Base-by-base conservation (phyloP, 2,888 invertebrate genomes). In the Rhimphoctona megacephalus region DNA sequence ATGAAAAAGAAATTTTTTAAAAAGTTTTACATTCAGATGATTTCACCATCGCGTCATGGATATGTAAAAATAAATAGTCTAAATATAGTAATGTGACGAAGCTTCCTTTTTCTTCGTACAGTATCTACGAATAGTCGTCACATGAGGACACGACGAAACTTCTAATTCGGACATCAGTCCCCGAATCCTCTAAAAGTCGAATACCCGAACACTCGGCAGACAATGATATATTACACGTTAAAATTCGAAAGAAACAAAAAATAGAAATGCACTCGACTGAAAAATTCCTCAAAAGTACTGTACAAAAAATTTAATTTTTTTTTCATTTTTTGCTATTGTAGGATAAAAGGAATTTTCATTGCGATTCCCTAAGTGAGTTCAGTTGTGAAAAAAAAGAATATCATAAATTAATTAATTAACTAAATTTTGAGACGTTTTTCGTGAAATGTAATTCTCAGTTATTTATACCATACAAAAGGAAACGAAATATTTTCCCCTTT, bases 11-110 rank as follows among this genome's bases (percentile, higher is more conserved):
- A 85, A 80, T 61, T 43, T 66, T 36, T 66, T 7, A n/a, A 43
- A 11, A 33, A 30, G 30, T 61, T 73, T 73, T 74, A 73, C 61
- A 67, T 70, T 83, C 30, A 80, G 52, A 77, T 39, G 25, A 64
- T 76, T 79, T 70, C 25, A 74, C n/a, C 66, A 61, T 36, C 73
- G 79, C 67, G 69, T 61, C 64, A 72, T 78, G 52, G 61, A 78
- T 79, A 39, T 79, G 79, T 85, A 82, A 66, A 85, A 83, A 85
- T 85, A 85, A n/a, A 82, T 66, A 36, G n/a, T 54, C 73, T 72
- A 79, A 85, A 82, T 85, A 87, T 82, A 85, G 69, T 78, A 46
- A 25, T 43, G 14, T 33, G 52, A 36, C 36, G 46, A 67, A 82
- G 72, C 72, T 80, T 64, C 46, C 80, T 80, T 36, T 30, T 61